Percentiles rank a stretch among this genome's conserved stretches.
These are phyloP conservation scores for Carapus acus DNA, from an alignment of 2,797 vertebrate species.

Conservation along the genomic window DNA sequence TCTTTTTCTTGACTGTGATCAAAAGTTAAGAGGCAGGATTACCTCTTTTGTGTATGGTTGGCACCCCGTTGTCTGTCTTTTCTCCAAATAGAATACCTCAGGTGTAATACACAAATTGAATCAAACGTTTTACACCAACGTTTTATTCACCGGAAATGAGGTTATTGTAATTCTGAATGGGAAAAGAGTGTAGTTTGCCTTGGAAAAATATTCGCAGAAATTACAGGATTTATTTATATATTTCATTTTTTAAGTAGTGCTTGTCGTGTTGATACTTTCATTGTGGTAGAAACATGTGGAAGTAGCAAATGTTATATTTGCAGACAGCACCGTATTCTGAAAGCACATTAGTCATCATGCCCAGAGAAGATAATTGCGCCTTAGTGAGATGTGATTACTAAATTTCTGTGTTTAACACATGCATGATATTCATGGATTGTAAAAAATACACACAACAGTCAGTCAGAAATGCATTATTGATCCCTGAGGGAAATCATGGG, in stretches of 20 bases:
- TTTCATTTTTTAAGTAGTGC: constrained; percentile 3
- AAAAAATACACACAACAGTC: no score
- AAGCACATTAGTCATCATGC: not conserved
- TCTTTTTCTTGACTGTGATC: no score
- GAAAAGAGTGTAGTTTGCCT: constrained; percentile 42
- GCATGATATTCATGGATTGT: not conserved
- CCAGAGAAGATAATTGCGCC: constrained; percentile 6
- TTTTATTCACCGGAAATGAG: constrained; percentile 60
- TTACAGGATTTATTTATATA: constrained; percentile 17
- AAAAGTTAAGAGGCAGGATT: no score
- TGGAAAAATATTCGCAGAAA: constrained; percentile 27
- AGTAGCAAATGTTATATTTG: not conserved
- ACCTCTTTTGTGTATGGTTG: constrained; percentile 6
- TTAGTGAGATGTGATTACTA: not conserved
- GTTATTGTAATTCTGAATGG: constrained; percentile 60
- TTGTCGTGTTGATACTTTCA: constrained; percentile 1
- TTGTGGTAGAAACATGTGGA: not conserved
- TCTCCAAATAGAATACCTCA: constrained; percentile 31
- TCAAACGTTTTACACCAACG: constrained; percentile 53
- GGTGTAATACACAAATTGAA: constrained; percentile 64
- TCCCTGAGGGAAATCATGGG: no score
- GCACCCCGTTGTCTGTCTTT: constrained; percentile 55
- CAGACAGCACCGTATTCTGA: not conserved
- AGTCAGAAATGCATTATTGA: no score
- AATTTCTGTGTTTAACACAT: not conserved